Conservation (phyloP, 2,113 vertebrate species). For the Loxodonta africana region DNA sequence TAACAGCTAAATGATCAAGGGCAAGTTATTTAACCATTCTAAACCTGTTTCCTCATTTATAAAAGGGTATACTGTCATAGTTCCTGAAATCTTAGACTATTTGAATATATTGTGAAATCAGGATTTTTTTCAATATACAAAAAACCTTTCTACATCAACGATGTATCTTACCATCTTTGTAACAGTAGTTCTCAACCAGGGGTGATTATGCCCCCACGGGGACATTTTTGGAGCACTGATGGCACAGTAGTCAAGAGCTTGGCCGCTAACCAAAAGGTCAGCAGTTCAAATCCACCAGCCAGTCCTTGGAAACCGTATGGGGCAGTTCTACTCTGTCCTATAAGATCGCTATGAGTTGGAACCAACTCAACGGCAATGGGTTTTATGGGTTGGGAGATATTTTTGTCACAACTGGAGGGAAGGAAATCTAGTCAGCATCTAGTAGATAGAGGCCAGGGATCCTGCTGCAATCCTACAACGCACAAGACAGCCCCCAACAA, state of each 20-base stretch:
- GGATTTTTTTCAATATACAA: not conserved
- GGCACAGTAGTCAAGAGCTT: too few species aligned
- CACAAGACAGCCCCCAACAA: not conserved
- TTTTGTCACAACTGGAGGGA: not conserved
- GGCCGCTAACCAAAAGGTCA: too few species aligned
- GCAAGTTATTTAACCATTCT: constrained; percentile 1
- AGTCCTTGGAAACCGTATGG: too few species aligned
- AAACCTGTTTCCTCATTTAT: constrained; percentile 1
- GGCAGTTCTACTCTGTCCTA: too few species aligned
- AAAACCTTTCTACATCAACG: not conserved
- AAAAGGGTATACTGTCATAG: not conserved
- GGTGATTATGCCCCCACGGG: not conserved
- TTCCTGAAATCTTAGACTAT: constrained; percentile 8
- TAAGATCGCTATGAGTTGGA: too few species aligned
- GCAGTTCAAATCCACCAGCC: too few species aligned
- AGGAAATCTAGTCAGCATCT: not conserved
- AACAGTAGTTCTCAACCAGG: not conserved
- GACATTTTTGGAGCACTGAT: not conserved
- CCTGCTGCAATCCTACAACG: not conserved
- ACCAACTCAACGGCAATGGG: too few species aligned
- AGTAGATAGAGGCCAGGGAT: not conserved
- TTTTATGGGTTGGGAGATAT: not conserved
- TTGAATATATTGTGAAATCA: constrained; percentile 41
- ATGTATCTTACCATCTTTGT: not conserved
- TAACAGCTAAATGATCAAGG: not conserved